These are phyloP conservation scores for Myotis brandtii DNA, from an alignment of 2,113 vertebrate species.

Conservation along the genomic window DNA sequence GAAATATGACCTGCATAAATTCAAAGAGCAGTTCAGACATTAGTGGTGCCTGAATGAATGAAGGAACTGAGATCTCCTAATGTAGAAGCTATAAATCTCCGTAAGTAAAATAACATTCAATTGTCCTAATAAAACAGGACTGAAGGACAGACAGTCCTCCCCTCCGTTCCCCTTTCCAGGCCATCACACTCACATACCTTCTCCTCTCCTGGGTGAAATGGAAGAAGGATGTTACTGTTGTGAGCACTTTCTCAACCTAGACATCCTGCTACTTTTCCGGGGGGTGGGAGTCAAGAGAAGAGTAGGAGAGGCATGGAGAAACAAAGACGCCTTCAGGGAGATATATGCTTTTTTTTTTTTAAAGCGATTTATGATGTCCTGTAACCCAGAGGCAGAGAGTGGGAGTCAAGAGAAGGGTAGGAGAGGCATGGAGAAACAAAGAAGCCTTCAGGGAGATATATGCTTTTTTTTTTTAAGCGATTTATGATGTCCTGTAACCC, in stretches of 20 bases:
- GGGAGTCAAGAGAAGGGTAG: not conserved
- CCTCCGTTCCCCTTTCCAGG: not conserved
- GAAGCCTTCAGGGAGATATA: not conserved
- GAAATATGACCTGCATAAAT: constrained; percentile 28
- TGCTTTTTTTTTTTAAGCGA: not conserved
- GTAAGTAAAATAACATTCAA: constrained; percentile 46
- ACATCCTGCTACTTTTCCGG: not conserved
- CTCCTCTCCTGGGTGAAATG: not conserved
- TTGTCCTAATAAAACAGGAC: not conserved
- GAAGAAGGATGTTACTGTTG: not conserved
- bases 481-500: not conserved
- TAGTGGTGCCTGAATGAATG: constrained; percentile 48
- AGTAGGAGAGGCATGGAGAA: not conserved
- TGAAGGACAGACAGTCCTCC: not conserved
- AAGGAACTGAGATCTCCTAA: not conserved
- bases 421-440: not conserved
- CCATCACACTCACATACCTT: not conserved
- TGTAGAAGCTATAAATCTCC: not conserved
- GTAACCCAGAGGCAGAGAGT: not conserved
- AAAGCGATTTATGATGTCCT: not conserved
- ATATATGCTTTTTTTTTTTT: not conserved
- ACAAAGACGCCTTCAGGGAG: not conserved
- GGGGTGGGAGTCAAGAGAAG: not conserved
- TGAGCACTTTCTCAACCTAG: not conserved
- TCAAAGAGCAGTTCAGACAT: constrained; percentile 35